Percentiles rank a stretch among this genome's conserved stretches.
phyloP scores from a whole-genome alignment of 2,113 vertebrate species.

The Vireo altiloquus region DNA sequence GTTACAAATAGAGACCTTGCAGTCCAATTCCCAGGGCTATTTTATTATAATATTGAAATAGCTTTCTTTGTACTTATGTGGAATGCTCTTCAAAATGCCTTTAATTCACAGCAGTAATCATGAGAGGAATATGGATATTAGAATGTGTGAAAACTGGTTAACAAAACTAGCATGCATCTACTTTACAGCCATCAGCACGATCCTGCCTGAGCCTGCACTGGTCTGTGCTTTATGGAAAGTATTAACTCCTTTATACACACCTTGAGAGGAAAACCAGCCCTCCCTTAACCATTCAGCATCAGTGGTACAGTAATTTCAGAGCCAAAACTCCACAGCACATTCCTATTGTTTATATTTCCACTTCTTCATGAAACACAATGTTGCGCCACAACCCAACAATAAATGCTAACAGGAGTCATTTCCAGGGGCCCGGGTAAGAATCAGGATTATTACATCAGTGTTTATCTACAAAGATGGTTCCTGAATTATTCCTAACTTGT shows the following conservation, averaged over 20 bases:
- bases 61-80: neutral
- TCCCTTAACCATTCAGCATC: neutral
- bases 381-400: neutral
- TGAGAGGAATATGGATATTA: neutral
- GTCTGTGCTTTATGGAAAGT: neutral
- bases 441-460: neutral
- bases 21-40: neutral
- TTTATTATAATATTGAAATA: neutral
- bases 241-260: neutral
- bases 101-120: neutral
- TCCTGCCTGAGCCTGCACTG: conserved; percentile 30
- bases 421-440: neutral
- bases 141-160: neutral
- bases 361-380: neutral
- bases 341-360: neutral
- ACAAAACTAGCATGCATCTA: neutral
- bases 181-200: conserved; percentile 26
- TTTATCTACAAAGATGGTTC: conserved; percentile 1
- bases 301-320: neutral
- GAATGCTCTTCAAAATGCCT: neutral
- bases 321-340: neutral
- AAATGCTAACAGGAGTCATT: neutral
- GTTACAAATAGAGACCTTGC: neutral
- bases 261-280: neutral
- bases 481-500: neutral